Percentiles rank a stretch among this genome's conserved stretches.
These are phyloP conservation scores for Drosophila tanythrix DNA, from an alignment of 2,888 invertebrate genomes.

Conservation along the genomic window DNA sequence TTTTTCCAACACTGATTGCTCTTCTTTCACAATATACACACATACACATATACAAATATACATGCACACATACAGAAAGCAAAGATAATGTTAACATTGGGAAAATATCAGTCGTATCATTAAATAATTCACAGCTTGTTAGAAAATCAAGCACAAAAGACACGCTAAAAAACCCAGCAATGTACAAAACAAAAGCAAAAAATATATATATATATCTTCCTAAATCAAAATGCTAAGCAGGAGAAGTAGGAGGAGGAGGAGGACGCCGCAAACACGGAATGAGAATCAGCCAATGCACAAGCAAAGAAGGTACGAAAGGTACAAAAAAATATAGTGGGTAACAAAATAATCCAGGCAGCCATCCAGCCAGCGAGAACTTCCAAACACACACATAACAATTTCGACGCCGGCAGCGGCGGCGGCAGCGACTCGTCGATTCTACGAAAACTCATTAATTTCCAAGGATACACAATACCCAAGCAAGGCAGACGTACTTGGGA, in stretches of 20 bases:
- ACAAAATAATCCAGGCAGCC: conserved; percentile 50
- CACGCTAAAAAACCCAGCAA: conserved; percentile 22
- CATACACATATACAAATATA: not conserved
- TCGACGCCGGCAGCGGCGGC: conserved; percentile 21
- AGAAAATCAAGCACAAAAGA: conserved; percentile 40
- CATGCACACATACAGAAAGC: not conserved
- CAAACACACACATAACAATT: conserved; percentile 32
- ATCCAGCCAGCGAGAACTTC: conserved; percentile 25
- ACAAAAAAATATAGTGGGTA: conserved; percentile 38
- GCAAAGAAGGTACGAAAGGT: conserved; percentile 36
- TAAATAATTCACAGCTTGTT: conserved; percentile 64
- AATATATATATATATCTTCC: conserved; percentile 19
- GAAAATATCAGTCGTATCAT: conserved; percentile 46
- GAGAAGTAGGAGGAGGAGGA: conserved; percentile 24
- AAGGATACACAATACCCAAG: conserved; percentile 60
- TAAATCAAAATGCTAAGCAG: conserved; percentile 52
- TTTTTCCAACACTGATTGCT: not conserved
- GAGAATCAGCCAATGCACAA: conserved; percentile 28
- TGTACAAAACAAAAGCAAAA: conserved; percentile 10
- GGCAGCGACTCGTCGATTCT: conserved; percentile 54
- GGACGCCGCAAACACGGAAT: conserved; percentile 24
- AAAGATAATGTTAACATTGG: not conserved
- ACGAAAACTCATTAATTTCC: conserved; percentile 79
- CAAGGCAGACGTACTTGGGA: conserved; percentile 32
- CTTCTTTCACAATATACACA: not conserved